Base-by-base conservation (phyloP, 2,797 vertebrate genomes). In the Paedocypris micromegethes region DNA sequence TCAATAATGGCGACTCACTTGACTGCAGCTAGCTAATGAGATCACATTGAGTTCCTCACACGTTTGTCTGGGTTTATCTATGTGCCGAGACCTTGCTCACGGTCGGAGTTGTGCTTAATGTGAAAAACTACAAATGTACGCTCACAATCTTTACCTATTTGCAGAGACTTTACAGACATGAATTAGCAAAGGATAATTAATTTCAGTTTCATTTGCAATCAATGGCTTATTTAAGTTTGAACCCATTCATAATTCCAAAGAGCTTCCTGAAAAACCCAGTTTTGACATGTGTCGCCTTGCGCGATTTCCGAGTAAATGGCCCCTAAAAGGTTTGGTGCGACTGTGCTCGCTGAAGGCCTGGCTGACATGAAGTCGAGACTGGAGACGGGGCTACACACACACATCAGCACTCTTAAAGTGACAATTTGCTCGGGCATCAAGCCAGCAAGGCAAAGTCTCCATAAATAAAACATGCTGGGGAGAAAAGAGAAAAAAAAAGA, bases 391-490 rank as follows among this genome's bases (percentile, higher is more conserved):
- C 69, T 75, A 82, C 67, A 76, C 72, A 85, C 84, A 82, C 70
- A 79, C 76, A 77, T 87, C 64, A 50, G 77, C 80, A 77, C 85
- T 86, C 52, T 82, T 85, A 84, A 87, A 86, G 85, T 88, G 85
- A 88, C 85, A 84, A 88, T 87, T 87, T 85, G 82, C 83, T 81
- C 79, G 82, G 84, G 82, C 75, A 72, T 81, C 82, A 82, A 79
- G 79, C 80, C 82, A 74, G 77, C 81, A 81, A 85, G 83, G 81
- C 85, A 84, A 86, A 82, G 42, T 57, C 40, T 76, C 78, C 81
- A 85, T 87, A 86, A 89, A 90, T 87, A 88, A 88, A 83, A 80
- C 74, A 86, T 83, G 83, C 75, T 75, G 81, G 78, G 72, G 72
- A 84, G 82, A 83, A 67, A 78, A 83, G 77, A 71, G 44, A 72